These are phyloP conservation scores for Cotesia congregata DNA, from an alignment of 2,888 invertebrate species.

Conservation along the genomic window DNA sequence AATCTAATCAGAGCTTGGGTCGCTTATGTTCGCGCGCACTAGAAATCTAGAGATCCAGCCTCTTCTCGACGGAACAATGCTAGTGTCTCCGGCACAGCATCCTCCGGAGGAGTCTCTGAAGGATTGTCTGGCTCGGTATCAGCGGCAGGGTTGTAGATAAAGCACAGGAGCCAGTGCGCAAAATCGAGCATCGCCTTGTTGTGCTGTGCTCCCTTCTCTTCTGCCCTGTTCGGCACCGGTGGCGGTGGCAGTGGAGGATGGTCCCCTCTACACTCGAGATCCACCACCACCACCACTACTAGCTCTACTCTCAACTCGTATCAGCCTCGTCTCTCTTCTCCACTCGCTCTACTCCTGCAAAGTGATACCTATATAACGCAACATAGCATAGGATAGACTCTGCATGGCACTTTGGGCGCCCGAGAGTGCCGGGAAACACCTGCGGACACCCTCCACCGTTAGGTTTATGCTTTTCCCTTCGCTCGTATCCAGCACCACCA, in stretches of 20 bases:
- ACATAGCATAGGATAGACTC: conserved; percentile 21
- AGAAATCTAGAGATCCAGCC: not conserved
- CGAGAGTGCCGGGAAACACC: conserved; percentile 42
- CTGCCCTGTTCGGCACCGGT: not conserved
- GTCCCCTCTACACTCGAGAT: conserved; percentile 4
- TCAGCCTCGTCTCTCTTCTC: not conserved
- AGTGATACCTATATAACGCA: not conserved
- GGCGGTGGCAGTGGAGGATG: not conserved
- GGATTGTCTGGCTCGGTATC: conserved; percentile 17
- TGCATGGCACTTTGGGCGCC: conserved; percentile 32
- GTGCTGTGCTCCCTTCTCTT: conserved; percentile 1
- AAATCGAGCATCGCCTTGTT: conserved; percentile 39
- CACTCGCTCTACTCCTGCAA: not conserved
- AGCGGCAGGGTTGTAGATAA: conserved; percentile 14
- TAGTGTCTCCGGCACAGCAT: conserved; percentile 32
- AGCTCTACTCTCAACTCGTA: not conserved
- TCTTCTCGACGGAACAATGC: not conserved
- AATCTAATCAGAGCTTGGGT: conserved; percentile 4
- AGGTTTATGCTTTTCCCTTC: not conserved
- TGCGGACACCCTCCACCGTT: conserved; percentile 37
- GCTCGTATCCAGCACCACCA: not conserved
- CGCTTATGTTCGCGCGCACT: conserved; percentile 23
- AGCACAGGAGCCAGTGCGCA: conserved; percentile 34
- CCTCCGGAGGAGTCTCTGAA: conserved; percentile 32
- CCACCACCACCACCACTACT: not conserved